phyloP scores from a whole-genome alignment of 1,140 invertebrate species.

The Heliothis virescens region DNA sequence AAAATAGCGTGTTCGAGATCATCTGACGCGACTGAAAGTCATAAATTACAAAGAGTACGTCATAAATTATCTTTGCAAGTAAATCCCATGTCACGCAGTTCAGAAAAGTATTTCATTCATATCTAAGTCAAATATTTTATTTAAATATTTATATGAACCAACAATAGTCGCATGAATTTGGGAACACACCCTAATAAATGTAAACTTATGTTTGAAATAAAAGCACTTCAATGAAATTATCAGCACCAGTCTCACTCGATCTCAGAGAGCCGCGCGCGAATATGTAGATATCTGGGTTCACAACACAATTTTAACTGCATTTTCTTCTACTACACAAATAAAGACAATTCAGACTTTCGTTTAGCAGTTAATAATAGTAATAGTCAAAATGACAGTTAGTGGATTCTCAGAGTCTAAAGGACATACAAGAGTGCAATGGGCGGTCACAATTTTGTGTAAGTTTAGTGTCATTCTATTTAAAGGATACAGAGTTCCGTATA shows the following conservation, averaged over 20 bases:
- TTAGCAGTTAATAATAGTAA: background rate
- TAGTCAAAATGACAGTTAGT: constrained; percentile 4
- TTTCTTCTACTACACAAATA: background rate
- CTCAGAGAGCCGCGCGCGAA: background rate
- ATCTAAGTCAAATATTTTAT: constrained; percentile 4
- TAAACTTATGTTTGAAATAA: constrained; percentile 4
- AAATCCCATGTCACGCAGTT: background rate
- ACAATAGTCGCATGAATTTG: background rate
- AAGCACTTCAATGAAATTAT: background rate
- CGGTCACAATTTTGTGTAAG: constrained; percentile 38
- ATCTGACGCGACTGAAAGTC: too few species aligned
- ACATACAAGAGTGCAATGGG: constrained; percentile 43
- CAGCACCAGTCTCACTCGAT: background rate
- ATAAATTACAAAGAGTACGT: background rate
- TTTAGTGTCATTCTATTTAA: background rate
- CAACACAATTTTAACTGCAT: background rate
- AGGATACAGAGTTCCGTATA: too few species aligned
- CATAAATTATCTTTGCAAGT: background rate
- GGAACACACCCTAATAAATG: background rate
- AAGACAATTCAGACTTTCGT: too few species aligned
- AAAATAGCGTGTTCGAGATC: too few species aligned
- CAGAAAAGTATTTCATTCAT: background rate
- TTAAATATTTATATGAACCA: background rate
- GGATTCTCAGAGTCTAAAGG: constrained; percentile 29
- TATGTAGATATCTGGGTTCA: constrained; percentile 5